These are phyloP conservation scores for Toxotes chatareus DNA, from an alignment of 2,113 vertebrate genomes.

Conservation along the genomic window DNA sequence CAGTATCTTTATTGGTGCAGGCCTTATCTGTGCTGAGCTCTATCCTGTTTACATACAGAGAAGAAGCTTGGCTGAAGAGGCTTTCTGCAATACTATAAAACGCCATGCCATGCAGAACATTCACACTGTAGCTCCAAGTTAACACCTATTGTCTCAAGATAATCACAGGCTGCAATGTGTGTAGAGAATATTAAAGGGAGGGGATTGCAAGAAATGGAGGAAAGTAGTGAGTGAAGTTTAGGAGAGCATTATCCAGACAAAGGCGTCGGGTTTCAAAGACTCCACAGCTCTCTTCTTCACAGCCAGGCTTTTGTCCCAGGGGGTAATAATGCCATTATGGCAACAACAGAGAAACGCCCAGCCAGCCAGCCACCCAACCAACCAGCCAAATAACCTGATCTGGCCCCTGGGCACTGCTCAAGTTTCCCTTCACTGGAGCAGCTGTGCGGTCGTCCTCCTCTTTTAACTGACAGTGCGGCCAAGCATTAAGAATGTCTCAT, in stretches of 20 bases:
- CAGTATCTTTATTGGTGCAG: constrained; percentile 65
- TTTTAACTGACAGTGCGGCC: constrained; percentile 22
- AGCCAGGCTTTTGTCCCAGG: constrained; percentile 68
- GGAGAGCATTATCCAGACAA: constrained; percentile 44
- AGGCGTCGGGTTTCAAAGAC: constrained; percentile 75
- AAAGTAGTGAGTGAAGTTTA: constrained; percentile 21
- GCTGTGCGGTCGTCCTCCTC: constrained; percentile 45
- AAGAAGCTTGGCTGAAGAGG: constrained; percentile 12
- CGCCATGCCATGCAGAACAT: constrained; percentile 8
- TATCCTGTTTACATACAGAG: constrained; percentile 75
- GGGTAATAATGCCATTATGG: constrained; percentile 75
- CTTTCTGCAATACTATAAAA: neutral
- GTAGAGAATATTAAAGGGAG: constrained; percentile 14
- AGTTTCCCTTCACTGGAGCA: constrained; percentile 63
- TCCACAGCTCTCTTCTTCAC: constrained; percentile 34
- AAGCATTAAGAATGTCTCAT: constrained; percentile 31
- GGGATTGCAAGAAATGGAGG: constrained; percentile 20
- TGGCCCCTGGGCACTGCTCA: constrained; percentile 60
- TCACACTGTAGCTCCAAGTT: constrained; percentile 46
- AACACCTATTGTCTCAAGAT: constrained; percentile 51
- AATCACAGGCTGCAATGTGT: neutral
- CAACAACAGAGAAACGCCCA: constrained; percentile 63
- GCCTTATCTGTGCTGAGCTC: constrained; percentile 68
- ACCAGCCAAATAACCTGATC: constrained; percentile 35
- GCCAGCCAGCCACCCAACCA: constrained; percentile 44